These are phyloP conservation scores for Steinernema feltiae DNA, from an alignment of 1,140 invertebrate genomes.

Conservation along the genomic window DNA sequence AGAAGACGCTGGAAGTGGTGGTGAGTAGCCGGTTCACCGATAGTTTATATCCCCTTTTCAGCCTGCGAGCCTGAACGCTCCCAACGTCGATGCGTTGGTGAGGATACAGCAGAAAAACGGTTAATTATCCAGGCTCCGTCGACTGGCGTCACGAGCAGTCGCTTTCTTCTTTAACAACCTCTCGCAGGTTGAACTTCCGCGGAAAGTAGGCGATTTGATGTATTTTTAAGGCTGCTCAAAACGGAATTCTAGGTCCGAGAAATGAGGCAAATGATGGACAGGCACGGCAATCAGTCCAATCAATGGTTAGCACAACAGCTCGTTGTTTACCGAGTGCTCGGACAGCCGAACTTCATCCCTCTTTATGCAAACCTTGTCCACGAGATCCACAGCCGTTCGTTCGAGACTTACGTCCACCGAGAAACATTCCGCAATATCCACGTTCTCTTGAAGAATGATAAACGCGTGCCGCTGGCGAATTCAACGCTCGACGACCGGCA, in stretches of 20 bases:
- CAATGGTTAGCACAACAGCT: constrained; percentile 94
- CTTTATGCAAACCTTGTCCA: constrained; percentile 94
- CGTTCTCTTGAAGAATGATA: constrained; percentile 80
- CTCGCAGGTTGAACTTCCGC: constrained; percentile 83
- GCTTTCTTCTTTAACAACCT: constrained; percentile 99
- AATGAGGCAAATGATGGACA: constrained; percentile 80
- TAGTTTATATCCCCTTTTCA: background rate
- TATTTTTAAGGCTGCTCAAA: constrained; percentile 3
- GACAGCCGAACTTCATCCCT: constrained; percentile 93
- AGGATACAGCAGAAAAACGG: constrained; percentile 86
- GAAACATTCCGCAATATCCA: constrained; percentile 96
- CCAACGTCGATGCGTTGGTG: constrained; percentile 91
- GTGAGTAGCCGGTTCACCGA: background rate
- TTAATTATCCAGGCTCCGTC: constrained; percentile 74
- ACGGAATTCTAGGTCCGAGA: constrained; percentile 71
- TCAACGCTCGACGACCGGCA: constrained; percentile 81
- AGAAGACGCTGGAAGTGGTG: background rate
- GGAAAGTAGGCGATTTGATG: constrained; percentile 65
- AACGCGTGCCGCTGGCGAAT: constrained; percentile 78
- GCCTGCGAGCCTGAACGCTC: constrained; percentile 69
- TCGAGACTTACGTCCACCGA: constrained; percentile 78
- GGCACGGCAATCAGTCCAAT: constrained; percentile 68
- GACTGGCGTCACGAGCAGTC: constrained; percentile 84
- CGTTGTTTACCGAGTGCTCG: constrained; percentile 95
- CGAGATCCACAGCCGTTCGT: constrained; percentile 72